phyloP scores from a whole-genome alignment of 35 echinoderm and acorn worm genomes.

The Acanthaster planci region DNA sequence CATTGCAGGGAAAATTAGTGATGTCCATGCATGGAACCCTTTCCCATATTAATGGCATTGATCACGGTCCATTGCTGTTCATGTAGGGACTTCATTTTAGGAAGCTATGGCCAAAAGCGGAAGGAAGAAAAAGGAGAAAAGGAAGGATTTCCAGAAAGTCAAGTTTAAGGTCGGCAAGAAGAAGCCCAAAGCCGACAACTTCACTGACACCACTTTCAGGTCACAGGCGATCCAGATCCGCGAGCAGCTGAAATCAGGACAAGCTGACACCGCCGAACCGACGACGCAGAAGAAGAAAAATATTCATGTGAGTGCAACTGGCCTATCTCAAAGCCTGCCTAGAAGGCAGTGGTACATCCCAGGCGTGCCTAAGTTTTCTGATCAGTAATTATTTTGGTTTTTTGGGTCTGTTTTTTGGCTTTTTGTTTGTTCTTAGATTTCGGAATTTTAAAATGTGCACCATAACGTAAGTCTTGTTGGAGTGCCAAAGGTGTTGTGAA shows the following conservation, averaged over 20 bases:
- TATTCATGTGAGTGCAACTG: conserved; percentile 64
- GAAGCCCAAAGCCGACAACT: conserved; percentile 83
- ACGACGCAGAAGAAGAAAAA: conserved; percentile 75
- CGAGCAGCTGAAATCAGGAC: conserved; percentile 73
- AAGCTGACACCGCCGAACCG: conserved; percentile 33
- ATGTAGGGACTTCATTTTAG: conserved; percentile 23
- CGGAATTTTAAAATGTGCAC: too few species aligned
- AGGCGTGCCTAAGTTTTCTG: too few species aligned
- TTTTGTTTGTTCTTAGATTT: neutral
- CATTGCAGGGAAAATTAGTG: too few species aligned
- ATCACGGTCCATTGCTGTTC: too few species aligned
- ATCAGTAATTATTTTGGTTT: too few species aligned
- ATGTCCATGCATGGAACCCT: too few species aligned
- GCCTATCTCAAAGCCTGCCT: neutral
- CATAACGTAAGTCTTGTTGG: too few species aligned
- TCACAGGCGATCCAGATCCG: conserved; percentile 74
- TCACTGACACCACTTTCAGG: conserved; percentile 86
- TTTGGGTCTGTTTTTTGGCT: too few species aligned
- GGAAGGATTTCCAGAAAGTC: conserved; percentile 96
- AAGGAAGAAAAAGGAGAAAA: conserved; percentile 87
- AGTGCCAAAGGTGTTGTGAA: too few species aligned
- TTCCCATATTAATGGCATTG: too few species aligned
- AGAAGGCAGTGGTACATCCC: too few species aligned
- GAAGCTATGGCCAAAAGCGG: conserved; percentile 83
- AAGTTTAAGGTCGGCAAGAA: conserved; percentile 95